Evolutionary conservation across 2,797 vertebrate species (phyloP), one percentile per base, ranked within the genome.

Genomic region (Squalus acanthias): DNA sequence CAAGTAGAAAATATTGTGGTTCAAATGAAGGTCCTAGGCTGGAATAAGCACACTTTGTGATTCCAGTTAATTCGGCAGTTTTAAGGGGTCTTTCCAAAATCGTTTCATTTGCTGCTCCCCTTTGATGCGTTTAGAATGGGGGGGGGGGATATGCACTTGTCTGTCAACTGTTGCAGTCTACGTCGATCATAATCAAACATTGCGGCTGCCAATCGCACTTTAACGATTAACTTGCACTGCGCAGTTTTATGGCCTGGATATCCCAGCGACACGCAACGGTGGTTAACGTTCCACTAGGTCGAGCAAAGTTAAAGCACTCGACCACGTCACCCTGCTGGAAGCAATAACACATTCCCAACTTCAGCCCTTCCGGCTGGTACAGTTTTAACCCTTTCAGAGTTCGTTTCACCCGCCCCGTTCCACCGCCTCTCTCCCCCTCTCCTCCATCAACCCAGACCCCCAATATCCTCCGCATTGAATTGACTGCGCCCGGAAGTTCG

Each of bases 291-390:
- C 82, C n/a, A 89, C 53, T 39, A 96, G 29, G 26, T 72, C 46
- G n/a, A 50, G 72, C 39, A 46, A 89, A 96, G 82, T 9, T 57
- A 33, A 85, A 74, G 17, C 65, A 70, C 20, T 39, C 92, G 96
- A 96, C 15, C 96, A 96, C 96, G 97, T 24, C 92, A 69, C 65
- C 33, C n/a, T 50, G 67, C 6, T 2, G 39, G 39, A 74, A 72
- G 0, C 22, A 53, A 20, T 17, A 85, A 17, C 69, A n/a, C 69
- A 13, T 74, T 53, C 70, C 24, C 46, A 33, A 20, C 65, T 50
- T 53, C 50, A 57, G 17, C 76, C 96, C 57, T 50, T 70, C 15
- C 57, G 46, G 29, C 12, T 69, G n/a, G 3, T 13, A 7, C 13
- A 1, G 4, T 70, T 60, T 72, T 72, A 50, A 65, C 39, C 46